Evolutionary conservation across 2,797 vertebrate genomes (phyloP).

Genomic region (Esox lucius): DNA sequence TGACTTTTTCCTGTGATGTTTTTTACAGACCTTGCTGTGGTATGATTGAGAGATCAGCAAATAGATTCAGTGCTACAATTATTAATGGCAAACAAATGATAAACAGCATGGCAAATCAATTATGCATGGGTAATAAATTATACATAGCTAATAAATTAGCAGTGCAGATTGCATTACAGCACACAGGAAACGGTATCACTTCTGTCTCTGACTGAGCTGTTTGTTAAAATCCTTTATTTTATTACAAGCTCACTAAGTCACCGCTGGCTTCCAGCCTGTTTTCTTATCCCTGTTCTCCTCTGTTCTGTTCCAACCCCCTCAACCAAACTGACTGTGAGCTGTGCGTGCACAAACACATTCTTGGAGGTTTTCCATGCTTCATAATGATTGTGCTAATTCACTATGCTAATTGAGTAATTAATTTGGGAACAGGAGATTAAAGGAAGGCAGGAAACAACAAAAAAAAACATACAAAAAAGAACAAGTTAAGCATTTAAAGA

Average conservation of each 20-base stretch:
- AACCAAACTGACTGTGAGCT: conserved; percentile 41
- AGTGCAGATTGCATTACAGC: conserved; percentile 69
- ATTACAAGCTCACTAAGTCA: conserved; percentile 68
- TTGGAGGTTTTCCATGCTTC: conserved; percentile 85
- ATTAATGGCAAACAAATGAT: neutral
- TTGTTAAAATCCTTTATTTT: conserved; percentile 77
- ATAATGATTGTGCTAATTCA: conserved; percentile 84
- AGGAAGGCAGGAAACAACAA: conserved; percentile 58
- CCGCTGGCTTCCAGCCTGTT: conserved; percentile 58
- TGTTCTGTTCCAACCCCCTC: conserved; percentile 16
- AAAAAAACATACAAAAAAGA: conserved; percentile 67
- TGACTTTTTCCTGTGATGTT: too few species aligned
- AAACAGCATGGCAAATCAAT: neutral
- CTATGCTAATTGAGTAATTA: conserved; percentile 87
- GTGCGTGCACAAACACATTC: conserved; percentile 28
- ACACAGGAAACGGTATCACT: conserved; percentile 68
- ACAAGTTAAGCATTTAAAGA: conserved; percentile 81
- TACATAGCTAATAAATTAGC: conserved; percentile 73
- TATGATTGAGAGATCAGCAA: conserved; percentile 53
- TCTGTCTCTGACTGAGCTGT: conserved; percentile 68
- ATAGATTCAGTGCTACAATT: conserved; percentile 76
- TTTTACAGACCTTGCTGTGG: conserved; percentile 23
- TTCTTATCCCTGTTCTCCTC: conserved; percentile 3
- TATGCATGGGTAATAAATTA: conserved; percentile 18
- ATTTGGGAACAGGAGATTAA: conserved; percentile 82